A percentile compares a stretch with the other conserved stretches of the same genome.
phyloP scores from a whole-genome alignment of 2,888 invertebrate species.

The Noctua janthe region DNA sequence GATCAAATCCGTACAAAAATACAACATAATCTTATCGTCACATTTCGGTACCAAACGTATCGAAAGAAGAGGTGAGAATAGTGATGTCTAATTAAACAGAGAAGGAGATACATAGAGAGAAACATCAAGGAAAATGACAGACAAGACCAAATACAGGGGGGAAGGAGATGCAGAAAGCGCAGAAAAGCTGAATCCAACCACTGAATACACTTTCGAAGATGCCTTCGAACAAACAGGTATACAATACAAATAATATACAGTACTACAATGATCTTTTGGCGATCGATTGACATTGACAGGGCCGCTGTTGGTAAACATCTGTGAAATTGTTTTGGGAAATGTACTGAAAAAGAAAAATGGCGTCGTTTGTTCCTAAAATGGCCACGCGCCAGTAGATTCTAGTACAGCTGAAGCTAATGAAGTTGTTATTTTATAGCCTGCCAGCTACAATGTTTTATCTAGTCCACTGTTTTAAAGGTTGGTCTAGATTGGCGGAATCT shows the following conservation, averaged over 20 bases:
- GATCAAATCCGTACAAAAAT: background rate
- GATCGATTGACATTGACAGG: background rate
- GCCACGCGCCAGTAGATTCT: background rate
- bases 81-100: conserved; percentile 44
- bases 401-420: background rate
- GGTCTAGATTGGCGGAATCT: background rate
- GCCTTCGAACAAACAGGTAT: conserved; percentile 86
- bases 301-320: background rate
- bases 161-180: conserved; percentile 72
- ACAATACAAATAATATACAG: background rate
- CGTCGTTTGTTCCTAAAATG: background rate
- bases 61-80: conserved; percentile 1
- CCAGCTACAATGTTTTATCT: too few species aligned
- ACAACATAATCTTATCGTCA: background rate
- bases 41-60: background rate
- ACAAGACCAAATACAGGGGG: conserved; percentile 66
- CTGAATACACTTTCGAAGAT: conserved; percentile 83
- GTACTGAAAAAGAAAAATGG: background rate
- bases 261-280: background rate
- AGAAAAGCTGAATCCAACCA: conserved; percentile 65
- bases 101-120: background rate
- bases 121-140: conserved; percentile 61
- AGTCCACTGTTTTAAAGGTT: background rate
- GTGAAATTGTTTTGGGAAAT: background rate
- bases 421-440: background rate